Conservation (phyloP, 2,797 vertebrate genomes). For the Periophthalmus magnuspinnatus region DNA sequence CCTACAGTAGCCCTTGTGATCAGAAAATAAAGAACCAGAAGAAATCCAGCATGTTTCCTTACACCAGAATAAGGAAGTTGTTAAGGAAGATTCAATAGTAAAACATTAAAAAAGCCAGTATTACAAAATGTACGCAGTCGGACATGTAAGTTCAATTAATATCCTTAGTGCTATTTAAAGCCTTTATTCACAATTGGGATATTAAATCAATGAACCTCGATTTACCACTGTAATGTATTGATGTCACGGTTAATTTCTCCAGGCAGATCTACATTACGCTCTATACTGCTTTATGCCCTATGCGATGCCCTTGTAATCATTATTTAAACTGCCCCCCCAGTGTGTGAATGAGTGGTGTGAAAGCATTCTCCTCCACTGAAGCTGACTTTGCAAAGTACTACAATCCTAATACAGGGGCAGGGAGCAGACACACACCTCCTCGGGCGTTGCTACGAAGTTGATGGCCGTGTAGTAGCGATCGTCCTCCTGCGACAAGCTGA, state of each 20-base stretch:
- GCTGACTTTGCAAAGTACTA: slow-evolving; percentile 6
- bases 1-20: no score
- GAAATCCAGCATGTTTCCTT: no score
- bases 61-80: no score
- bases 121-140: background rate
- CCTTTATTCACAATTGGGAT: background rate
- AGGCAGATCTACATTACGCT: background rate
- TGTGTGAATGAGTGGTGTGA: background rate
- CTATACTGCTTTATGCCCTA: slow-evolving; percentile 3
- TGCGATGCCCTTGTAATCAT: slow-evolving; percentile 1
- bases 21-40: no score
- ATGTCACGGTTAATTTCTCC: background rate
- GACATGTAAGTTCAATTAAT: slow-evolving; percentile 5
- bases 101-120: background rate
- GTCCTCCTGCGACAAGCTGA: slow-evolving; percentile 98
- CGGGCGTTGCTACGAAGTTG: slow-evolving; percentile 97
- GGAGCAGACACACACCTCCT: slow-evolving; percentile 83
- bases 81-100: background rate
- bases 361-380: background rate
- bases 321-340: slow-evolving; percentile 3
- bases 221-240: background rate
- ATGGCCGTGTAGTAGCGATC: slow-evolving; percentile 98
- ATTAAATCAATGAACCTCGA: background rate
- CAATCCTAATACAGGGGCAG: slow-evolving; percentile 34
- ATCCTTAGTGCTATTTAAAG: background rate